These are phyloP conservation scores for Luffia ferchaultella DNA, from an alignment of 2,888 invertebrate species.

Conservation along the genomic window DNA sequence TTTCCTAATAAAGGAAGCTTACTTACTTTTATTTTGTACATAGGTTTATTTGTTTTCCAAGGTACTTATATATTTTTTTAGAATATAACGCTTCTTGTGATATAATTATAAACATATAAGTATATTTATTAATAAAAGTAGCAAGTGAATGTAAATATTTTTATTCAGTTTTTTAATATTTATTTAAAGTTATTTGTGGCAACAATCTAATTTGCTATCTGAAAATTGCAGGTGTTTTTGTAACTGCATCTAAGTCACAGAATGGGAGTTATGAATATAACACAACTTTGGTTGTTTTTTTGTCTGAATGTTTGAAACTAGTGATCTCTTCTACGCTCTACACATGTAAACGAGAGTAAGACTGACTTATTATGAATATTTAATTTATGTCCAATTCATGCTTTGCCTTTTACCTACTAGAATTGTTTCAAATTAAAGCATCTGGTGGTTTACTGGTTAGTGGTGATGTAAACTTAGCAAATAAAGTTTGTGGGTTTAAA, in stretches of 20 bases:
- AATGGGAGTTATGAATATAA: constrained; percentile 87
- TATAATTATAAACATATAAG: no score
- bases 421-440: no score
- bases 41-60: constrained; percentile 90
- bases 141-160: no score
- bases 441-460: no score
- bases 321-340: constrained; percentile 76
- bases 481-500: no score
- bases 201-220: no score
- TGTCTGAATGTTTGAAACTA: constrained; percentile 89
- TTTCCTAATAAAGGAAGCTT: constrained; percentile 87
- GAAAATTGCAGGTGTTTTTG: constrained; percentile 91
- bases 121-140: no score
- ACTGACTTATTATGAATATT: constrained; percentile 11
- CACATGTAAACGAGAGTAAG: constrained; percentile 62
- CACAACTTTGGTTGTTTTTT: constrained; percentile 85
- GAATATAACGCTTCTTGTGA: no score
- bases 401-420: constrained; percentile 9
- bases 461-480: no score
- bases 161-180: no score
- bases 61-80: constrained; percentile 70
- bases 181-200: no score
- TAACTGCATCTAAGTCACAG: constrained; percentile 87
- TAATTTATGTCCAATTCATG: constrained; percentile 5
- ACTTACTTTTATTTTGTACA: constrained; percentile 84